These are phyloP conservation scores for Poeciliopsis prolifica DNA, from an alignment of 2,113 vertebrate genomes.

Conservation along the genomic window DNA sequence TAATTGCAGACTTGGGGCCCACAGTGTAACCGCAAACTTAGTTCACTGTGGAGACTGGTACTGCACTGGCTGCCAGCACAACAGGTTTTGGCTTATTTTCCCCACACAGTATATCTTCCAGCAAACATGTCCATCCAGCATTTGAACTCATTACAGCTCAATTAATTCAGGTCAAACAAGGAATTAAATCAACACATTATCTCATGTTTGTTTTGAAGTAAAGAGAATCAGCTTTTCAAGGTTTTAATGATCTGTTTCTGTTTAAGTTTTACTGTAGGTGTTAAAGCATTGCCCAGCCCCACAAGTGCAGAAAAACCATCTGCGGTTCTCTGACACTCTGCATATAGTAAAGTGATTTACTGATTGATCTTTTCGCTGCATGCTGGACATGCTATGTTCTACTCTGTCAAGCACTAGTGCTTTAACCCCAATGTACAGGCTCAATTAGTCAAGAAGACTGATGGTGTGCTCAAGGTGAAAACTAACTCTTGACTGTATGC, in stretches of 20 bases:
- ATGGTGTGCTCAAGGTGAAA: slow-evolving; percentile 76
- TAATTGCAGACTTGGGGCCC: slow-evolving; percentile 44
- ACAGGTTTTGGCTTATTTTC: slow-evolving; percentile 25
- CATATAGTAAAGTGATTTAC: slow-evolving; percentile 22
- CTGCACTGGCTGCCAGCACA: slow-evolving; percentile 29
- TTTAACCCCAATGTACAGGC: slow-evolving; percentile 38
- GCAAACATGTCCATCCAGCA: slow-evolving; percentile 28
- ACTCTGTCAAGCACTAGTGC: slow-evolving; percentile 31
- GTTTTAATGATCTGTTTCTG: slow-evolving; percentile 4
- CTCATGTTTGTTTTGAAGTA: slow-evolving; percentile 1
- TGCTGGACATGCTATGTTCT: slow-evolving; percentile 37
- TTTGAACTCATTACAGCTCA: slow-evolving; percentile 24
- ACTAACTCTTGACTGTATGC: slow-evolving; percentile 63
- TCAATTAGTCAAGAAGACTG: slow-evolving; percentile 75
- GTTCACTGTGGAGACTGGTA: slow-evolving; percentile 33
- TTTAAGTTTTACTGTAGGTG: slow-evolving; percentile 3
- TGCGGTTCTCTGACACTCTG: slow-evolving; percentile 7
- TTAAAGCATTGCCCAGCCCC: background rate
- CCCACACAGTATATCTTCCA: slow-evolving; percentile 14
- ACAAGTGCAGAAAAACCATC: background rate
- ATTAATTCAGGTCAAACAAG: slow-evolving; percentile 8
- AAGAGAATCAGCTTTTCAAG: slow-evolving; percentile 3
- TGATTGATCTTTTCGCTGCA: slow-evolving; percentile 55
- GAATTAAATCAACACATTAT: slow-evolving; percentile 30
- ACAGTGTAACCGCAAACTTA: slow-evolving; percentile 39